Base-by-base conservation (phyloP, 2,113 vertebrate species). In the Aegotheles bennettii region DNA sequence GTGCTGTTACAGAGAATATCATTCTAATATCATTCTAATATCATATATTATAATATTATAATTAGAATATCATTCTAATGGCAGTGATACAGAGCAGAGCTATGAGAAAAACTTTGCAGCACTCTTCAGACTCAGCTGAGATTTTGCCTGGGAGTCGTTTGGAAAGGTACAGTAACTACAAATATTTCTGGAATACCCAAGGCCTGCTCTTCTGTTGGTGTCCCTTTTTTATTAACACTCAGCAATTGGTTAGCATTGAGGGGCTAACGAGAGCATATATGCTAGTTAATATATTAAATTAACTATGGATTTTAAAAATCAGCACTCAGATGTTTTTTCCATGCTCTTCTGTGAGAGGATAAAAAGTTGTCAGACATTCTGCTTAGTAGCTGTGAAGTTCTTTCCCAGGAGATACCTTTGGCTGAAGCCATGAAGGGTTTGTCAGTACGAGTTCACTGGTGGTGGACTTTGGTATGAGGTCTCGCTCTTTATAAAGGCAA, bases 141-240 rank as follows among this genome's bases (percentile, higher is more conserved):
- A n/a, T 68, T 84, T 82, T 93, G 36, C 70, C 43, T 82, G 96
- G 91, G 95, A 95, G 86, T 94, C 83, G 85, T 84, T 95, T 96
- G 96, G 82, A 94, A 92, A 96, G 84, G 65, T 63, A 35, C 10
- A 73, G 68, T 89, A 85, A 91, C 60, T 87, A 83, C 56, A 65
- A 16, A 77, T 94, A 95, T 73, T 97, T 89, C 92, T 81, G 88
- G 96, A 57, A 79, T 73, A 91, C 42, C 45, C 50, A 83, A 95
- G 93, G 74, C 64, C 77, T 69, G 71, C 31, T 45, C 84, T 83
- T 95, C 75, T 86, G 14, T 93, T 93, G 64, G 90, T 56, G 83
- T 54, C 68, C 70, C 45, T 67, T 76, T 64, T 48, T 53, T 6
- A 28, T 74, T 84, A 87, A 86, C 11, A 10, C 29, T 94, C 48